Evolutionary conservation across 2,797 vertebrate genomes (phyloP).

Genomic region (Bovichtus diacanthus): DNA sequence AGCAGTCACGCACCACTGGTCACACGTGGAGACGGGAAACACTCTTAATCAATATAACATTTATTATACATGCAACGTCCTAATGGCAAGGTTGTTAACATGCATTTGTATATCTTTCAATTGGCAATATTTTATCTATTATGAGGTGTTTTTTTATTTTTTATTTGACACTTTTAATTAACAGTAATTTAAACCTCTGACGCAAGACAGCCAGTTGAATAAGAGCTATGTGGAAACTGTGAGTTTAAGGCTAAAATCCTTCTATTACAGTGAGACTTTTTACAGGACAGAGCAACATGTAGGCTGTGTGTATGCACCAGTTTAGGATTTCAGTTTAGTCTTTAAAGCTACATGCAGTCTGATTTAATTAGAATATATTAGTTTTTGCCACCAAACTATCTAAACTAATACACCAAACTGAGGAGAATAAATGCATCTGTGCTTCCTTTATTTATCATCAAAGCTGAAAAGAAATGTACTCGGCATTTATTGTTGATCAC

Average conservation of each 20-base stretch:
- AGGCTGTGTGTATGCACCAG: background rate
- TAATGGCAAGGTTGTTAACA: background rate
- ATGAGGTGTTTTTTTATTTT: background rate
- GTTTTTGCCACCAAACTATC: background rate
- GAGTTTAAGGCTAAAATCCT: background rate
- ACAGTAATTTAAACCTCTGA: background rate
- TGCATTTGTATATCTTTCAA: background rate
- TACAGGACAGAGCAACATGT: background rate
- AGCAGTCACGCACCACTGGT: conserved; percentile 26
- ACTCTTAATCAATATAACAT: conserved; percentile 2
- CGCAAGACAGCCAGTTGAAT: background rate
- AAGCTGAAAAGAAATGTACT: background rate
- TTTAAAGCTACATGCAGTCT: background rate
- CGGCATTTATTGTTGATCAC: background rate
- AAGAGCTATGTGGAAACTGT: background rate
- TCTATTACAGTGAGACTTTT: background rate
- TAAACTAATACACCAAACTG: background rate
- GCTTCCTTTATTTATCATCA: background rate
- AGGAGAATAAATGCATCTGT: background rate
- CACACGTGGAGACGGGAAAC: conserved; percentile 19
- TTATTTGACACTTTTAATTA: background rate
- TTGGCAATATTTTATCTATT: background rate
- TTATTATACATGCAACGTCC: background rate
- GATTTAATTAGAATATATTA: background rate
- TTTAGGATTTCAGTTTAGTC: background rate